Percentiles rank a stretch among this genome's conserved stretches.
Evolutionary conservation across 2,888 invertebrate genomes (phyloP).

Genomic region (Masnerella sp.): DNA sequence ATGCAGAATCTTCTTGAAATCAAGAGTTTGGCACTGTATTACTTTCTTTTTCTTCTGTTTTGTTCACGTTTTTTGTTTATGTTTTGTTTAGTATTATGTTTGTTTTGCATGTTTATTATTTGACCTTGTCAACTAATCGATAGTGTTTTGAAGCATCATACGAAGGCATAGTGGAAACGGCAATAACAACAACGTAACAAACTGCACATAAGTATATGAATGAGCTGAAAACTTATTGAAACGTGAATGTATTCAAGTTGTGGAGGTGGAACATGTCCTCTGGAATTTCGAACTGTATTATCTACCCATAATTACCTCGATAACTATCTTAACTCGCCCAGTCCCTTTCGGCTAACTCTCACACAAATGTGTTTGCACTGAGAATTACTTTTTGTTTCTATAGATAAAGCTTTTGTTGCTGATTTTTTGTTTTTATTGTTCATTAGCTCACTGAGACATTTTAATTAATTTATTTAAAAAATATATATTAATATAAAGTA

Average conservation of each 20-base stretch:
- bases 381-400: conserved; percentile 13
- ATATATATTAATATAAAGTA: no score
- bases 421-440: no score
- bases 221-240: conserved; percentile 30
- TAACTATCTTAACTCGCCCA: conserved; percentile 40
- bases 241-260: conserved; percentile 20
- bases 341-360: conserved; percentile 44
- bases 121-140: conserved; percentile 45
- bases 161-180: conserved; percentile 58
- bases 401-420: not conserved
- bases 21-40: no score
- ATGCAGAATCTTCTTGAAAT: no score
- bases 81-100: conserved; percentile 8
- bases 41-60: no score
- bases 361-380: conserved; percentile 13
- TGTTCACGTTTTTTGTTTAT: not conserved
- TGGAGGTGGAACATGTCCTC: conserved; percentile 17
- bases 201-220: conserved; percentile 42
- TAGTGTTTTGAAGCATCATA: conserved; percentile 56
- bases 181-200: conserved; percentile 58
- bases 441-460: no score
- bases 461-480: no score
- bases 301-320: conserved; percentile 29
- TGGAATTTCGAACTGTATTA: conserved; percentile 33
- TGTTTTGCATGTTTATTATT: conserved; percentile 35